Conservation (phyloP, 2,888 invertebrate genomes). For the Pediacus dermestoides region DNA sequence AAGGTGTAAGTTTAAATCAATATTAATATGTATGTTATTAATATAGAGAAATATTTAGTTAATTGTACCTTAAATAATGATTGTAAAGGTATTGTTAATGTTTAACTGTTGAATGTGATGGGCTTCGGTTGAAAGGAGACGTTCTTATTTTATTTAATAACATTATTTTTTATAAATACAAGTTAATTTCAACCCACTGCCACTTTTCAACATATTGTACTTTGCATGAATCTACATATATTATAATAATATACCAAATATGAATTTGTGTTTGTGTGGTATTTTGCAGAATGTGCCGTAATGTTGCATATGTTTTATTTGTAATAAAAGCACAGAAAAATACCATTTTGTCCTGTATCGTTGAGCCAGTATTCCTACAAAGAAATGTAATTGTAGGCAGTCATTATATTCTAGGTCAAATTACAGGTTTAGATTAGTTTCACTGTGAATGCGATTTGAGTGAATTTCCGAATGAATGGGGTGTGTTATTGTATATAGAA, state of each 20-base stretch:
- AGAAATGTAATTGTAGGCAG: slow-evolving; percentile 37
- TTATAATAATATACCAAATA: slow-evolving; percentile 8
- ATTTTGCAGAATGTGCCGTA: slow-evolving; percentile 27
- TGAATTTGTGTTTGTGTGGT: slow-evolving; percentile 23
- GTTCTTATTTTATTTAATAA: background rate
- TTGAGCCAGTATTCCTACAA: slow-evolving; percentile 49
- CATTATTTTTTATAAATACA: slow-evolving; percentile 16
- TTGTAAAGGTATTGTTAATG: background rate
- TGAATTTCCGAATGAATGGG: slow-evolving; percentile 19
- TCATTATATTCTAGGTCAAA: slow-evolving; percentile 50
- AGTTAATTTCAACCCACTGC: slow-evolving; percentile 29
- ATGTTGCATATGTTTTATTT: slow-evolving; percentile 35
- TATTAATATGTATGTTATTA: background rate
- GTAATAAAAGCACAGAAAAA: slow-evolving; percentile 30
- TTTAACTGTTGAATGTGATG: slow-evolving; percentile 9
- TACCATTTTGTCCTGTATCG: slow-evolving; percentile 36
- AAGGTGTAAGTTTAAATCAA: slow-evolving; percentile 1
- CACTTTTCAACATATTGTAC: slow-evolving; percentile 23
- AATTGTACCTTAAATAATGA: slow-evolving; percentile 3
- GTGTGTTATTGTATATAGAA: slow-evolving; percentile 29
- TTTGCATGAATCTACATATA: slow-evolving; percentile 14
- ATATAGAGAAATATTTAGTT: slow-evolving; percentile 1
- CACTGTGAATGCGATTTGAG: slow-evolving; percentile 27
- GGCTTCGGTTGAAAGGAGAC: slow-evolving; percentile 19
- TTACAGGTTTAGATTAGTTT: slow-evolving; percentile 40